These are phyloP conservation scores for Drosophila flavopinicola DNA, from an alignment of 2,888 invertebrate species.

Conservation along the genomic window DNA sequence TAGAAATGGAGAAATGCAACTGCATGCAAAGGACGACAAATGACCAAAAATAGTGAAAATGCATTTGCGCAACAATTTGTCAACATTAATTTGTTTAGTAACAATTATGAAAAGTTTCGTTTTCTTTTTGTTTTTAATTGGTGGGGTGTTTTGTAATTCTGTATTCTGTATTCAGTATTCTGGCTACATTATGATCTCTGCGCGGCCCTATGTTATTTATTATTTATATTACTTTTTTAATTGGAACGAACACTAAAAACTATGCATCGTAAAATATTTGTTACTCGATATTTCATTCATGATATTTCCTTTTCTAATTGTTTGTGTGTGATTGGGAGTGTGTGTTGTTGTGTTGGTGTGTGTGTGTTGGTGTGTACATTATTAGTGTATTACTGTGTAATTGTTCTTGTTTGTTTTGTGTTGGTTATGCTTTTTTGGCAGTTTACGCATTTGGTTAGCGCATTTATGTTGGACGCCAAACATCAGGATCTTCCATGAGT, in stretches of 20 bases:
- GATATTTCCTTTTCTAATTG: conserved; percentile 49
- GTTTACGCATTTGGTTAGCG: conserved; percentile 52
- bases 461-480: conserved; percentile 96
- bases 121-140: conserved; percentile 58
- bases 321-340: conserved; percentile 20
- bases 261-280: conserved; percentile 71
- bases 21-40: conserved; percentile 67
- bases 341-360: conserved; percentile 28
- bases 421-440: conserved; percentile 58
- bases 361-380: conserved; percentile 30
- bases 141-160: conserved; percentile 72
- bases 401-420: conserved; percentile 8
- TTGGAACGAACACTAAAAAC: conserved; percentile 76
- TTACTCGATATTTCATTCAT: conserved; percentile 47
- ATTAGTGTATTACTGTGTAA: conserved; percentile 21
- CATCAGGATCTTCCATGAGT: conserved; percentile 96
- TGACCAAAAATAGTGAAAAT: conserved; percentile 46
- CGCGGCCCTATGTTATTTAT: conserved; percentile 43
- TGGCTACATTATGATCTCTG: conserved; percentile 37
- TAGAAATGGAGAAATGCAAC: conserved; percentile 62
- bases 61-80: conserved; percentile 58
- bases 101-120: conserved; percentile 56
- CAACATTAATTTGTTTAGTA: conserved; percentile 45
- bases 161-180: conserved; percentile 35
- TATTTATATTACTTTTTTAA: conserved; percentile 34